These are phyloP conservation scores for Drosophila kambysellisi DNA, from an alignment of 2,888 invertebrate genomes.

Conservation along the genomic window DNA sequence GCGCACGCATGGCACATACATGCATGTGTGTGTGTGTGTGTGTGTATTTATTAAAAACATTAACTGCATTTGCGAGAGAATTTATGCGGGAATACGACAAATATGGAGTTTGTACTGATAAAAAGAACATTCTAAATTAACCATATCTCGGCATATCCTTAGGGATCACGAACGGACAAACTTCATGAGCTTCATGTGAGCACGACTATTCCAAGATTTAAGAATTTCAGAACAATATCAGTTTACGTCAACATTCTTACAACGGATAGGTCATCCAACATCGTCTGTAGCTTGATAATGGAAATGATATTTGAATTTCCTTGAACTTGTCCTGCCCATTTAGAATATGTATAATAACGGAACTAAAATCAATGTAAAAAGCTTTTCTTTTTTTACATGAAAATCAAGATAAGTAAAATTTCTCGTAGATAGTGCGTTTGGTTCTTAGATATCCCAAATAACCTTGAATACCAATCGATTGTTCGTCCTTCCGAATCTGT, in stretches of 20 bases:
- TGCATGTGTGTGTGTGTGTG: neutral
- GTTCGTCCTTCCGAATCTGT: neutral
- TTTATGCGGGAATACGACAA: neutral
- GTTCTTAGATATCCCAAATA: neutral
- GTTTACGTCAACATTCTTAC: neutral
- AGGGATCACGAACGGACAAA: neutral
- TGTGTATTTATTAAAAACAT: neutral
- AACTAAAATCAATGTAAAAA: too few species aligned
- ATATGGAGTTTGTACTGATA: neutral
- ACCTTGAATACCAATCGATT: neutral
- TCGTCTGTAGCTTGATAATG: neutral
- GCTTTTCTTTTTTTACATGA: neutral
- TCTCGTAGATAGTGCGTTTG: neutral
- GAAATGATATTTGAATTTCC: neutral
- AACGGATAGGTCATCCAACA: neutral
- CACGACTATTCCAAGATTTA: neutral
- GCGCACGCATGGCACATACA: slow-evolving; percentile 15
- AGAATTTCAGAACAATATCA: neutral
- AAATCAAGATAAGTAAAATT: neutral
- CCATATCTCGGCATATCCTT: neutral
- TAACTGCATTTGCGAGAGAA: neutral
- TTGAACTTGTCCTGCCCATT: too few species aligned
- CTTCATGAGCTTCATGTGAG: too few species aligned
- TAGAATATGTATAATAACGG: too few species aligned
- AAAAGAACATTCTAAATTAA: neutral